phyloP scores from a whole-genome alignment of 2,888 invertebrate species.

The Dryococelus australis region DNA sequence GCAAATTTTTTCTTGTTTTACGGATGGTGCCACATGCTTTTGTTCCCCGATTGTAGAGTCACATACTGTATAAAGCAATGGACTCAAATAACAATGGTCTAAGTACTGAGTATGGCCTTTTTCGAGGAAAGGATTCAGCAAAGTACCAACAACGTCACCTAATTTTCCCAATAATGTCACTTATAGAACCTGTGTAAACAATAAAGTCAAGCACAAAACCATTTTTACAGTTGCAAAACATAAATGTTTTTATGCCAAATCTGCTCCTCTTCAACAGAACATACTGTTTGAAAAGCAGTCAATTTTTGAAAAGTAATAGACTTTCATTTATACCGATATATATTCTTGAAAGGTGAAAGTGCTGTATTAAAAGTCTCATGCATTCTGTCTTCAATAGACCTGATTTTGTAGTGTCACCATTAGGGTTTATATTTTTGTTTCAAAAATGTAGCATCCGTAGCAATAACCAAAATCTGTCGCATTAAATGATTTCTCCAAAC shows the following conservation, averaged over 20 bases:
- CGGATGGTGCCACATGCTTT: not conserved
- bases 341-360: not conserved
- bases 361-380: not conserved
- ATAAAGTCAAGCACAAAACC: not conserved
- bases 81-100: not conserved
- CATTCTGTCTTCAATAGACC: not conserved
- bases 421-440: not conserved
- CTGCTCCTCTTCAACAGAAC: not conserved
- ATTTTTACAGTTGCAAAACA: not conserved
- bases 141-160: not conserved
- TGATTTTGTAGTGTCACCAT: not conserved
- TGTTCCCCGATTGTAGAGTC: not conserved
- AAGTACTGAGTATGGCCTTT: not conserved
- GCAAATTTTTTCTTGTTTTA: not conserved
- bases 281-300: not conserved
- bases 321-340: not conserved
- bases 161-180: not conserved
- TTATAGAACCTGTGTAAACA: not conserved
- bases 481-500: not conserved
- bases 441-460: not conserved
- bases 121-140: not conserved
- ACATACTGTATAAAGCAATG: not conserved
- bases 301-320: not conserved
- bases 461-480: not conserved
- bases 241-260: not conserved